These are phyloP conservation scores for Hypocryptadius cinnamomeus DNA, from an alignment of 2,113 vertebrate species.

Conservation along the genomic window DNA sequence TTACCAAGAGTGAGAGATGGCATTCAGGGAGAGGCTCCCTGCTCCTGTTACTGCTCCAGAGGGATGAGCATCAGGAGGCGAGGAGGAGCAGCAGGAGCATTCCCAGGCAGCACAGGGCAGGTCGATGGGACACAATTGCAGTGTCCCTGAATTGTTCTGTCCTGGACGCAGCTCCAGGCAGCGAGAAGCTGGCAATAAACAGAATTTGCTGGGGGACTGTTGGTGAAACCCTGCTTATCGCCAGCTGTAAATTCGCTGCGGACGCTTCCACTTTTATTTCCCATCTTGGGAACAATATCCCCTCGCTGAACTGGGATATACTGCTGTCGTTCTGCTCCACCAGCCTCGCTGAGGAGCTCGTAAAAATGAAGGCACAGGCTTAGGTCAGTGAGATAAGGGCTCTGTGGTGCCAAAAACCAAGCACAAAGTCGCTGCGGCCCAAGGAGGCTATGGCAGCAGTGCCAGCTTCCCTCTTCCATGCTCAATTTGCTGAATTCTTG, in stretches of 20 bases:
- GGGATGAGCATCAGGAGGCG: neutral
- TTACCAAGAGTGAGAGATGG: fast-evolving
- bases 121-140: neutral
- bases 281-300: slow-evolving; percentile 45
- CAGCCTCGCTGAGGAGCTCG: neutral
- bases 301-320: neutral
- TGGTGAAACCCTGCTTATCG: slow-evolving; percentile 60
- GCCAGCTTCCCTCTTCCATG: slow-evolving; percentile 40
- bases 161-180: neutral
- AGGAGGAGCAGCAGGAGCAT: neutral
- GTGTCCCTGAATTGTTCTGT: neutral
- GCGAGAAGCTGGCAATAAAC: slow-evolving; percentile 37
- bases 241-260: slow-evolving; percentile 55
- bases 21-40: neutral
- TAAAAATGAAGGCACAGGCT: slow-evolving; percentile 55
- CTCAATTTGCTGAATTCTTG: slow-evolving; percentile 63
- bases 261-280: slow-evolving; percentile 43
- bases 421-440: slow-evolving; percentile 10
- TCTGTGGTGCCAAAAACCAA: slow-evolving; percentile 31
- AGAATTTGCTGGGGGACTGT: slow-evolving; percentile 45
- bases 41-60: neutral
- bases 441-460: neutral
- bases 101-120: neutral
- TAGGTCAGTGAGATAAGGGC: slow-evolving; percentile 38
- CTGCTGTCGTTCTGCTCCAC: neutral